Evolutionary conservation across 2,888 invertebrate species (phyloP), one percentile per base, ranked within the genome.

Genomic region (Thecocarcelia acutangulata): DNA sequence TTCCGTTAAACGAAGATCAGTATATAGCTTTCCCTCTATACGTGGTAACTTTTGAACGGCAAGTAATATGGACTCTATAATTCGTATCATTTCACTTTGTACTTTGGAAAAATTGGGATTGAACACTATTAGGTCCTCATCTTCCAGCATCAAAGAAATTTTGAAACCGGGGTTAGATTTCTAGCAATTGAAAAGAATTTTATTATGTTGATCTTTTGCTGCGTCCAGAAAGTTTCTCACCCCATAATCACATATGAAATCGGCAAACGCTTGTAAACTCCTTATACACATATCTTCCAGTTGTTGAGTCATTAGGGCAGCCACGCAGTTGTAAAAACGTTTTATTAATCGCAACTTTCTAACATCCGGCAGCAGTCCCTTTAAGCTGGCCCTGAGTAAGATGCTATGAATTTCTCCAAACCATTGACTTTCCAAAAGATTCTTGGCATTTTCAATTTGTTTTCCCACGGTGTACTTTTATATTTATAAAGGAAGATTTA

Each of bases 281-380:
- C 94, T 93, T 50, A 97, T 91, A 84, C 96, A 96, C 40, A 97
- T 90, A 21, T 94, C 93, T 89, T 97, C 97, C 74, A 98, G 91
- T 86, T 97, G 96, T 85, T 94, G 94, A 0, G 97, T 96, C 98
- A 98, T 98, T 48, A 97, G 92, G 33, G 95, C 94, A 0, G 95
- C 95, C 1, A 97, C 93, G 86, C 96, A 95, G 89, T 97, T 95
- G 89, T 95, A 97, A 90, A 97, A 97, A 54, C 94, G 93, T 85
- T 93, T 93, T 89, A 95, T 93, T 88, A 93, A 93, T 13, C 92
- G 92, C 17, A 92, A 92, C 84, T 94, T 93, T 59, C 93, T 92
- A 0, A 93, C 92, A 83, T 93, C 93, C 0, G 96, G 96, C 69
- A 96, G 92, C 84, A 93, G 92, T 74, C 93, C 93, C 87, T 93